A percentile compares a stretch with the other conserved stretches of the same genome.
Evolutionary conservation across 2,888 invertebrate genomes (phyloP).

Genomic region (Alloscopus bannaensis): DNA sequence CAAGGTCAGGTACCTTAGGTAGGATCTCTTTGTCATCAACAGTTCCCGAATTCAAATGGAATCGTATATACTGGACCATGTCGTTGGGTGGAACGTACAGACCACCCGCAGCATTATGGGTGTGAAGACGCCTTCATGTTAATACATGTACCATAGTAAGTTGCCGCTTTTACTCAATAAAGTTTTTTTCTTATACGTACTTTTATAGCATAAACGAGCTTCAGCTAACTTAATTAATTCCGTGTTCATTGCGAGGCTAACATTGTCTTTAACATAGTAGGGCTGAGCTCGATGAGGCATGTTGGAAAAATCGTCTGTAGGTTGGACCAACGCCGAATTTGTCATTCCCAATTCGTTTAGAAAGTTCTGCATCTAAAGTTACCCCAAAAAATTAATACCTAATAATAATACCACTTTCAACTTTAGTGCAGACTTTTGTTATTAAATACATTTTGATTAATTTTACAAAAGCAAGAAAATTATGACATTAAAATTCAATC

Average conservation of each 20-base stretch:
- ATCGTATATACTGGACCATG: conserved; percentile 57
- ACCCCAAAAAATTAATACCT: conserved; percentile 13
- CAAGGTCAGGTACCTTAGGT: conserved; percentile 43
- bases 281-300: conserved; percentile 50
- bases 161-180: too few species aligned
- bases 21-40: conserved; percentile 58
- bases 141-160: too few species aligned
- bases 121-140: conserved; percentile 35
- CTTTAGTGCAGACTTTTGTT: not conserved
- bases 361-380: conserved; percentile 29
- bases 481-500: not conserved
- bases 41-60: conserved; percentile 55
- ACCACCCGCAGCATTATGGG: conserved; percentile 58
- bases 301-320: conserved; percentile 40
- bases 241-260: conserved; percentile 34
- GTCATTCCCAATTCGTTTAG: conserved; percentile 62
- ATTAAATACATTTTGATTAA: not conserved
- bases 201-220: too few species aligned
- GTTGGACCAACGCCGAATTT: conserved; percentile 34
- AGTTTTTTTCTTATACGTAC: not conserved
- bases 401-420: not conserved
- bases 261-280: conserved; percentile 53
- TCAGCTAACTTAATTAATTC: conserved; percentile 52
- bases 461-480: too few species aligned
- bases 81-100: conserved; percentile 53